These are phyloP conservation scores for Cuculus canorus DNA, from an alignment of 2,797 vertebrate genomes.

Conservation along the genomic window DNA sequence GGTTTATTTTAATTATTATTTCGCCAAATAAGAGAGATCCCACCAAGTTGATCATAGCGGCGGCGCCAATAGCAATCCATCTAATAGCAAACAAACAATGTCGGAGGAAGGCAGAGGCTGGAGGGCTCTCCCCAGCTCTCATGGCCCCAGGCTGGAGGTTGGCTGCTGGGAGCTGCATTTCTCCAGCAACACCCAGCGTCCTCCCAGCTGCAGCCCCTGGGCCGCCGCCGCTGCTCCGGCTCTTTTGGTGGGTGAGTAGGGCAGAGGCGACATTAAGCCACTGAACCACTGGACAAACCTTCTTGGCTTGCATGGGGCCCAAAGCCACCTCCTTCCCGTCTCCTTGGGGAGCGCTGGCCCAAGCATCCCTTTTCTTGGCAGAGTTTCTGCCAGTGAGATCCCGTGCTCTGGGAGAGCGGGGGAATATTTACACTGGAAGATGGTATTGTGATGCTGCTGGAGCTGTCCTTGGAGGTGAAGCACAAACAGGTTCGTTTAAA, in stretches of 20 bases:
- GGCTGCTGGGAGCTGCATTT: neutral
- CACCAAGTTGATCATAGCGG: neutral
- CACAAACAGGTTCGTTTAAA: neutral
- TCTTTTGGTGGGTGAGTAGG: neutral
- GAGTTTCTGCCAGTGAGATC: rapidly evolving
- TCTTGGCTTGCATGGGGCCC: rapidly evolving
- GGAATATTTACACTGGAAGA: neutral
- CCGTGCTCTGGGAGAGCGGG: rapidly evolving
- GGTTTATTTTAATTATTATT: neutral
- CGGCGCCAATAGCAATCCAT: rapidly evolving
- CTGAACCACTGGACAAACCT: rapidly evolving
- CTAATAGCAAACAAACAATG: rapidly evolving
- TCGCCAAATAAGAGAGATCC: rapidly evolving
- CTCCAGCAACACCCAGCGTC: neutral
- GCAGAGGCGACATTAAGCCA: neutral
- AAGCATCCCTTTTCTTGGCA: neutral
- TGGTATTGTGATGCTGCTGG: neutral
- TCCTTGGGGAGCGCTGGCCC: neutral
- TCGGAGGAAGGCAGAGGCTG: neutral
- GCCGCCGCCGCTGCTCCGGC: rapidly evolving
- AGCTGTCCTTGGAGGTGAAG: neutral
- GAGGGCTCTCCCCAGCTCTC: neutral
- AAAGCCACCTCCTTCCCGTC: rapidly evolving
- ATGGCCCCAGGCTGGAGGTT: neutral
- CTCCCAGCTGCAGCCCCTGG: rapidly evolving